Evolutionary conservation across 2,797 vertebrate species (phyloP).

Genomic region (Catostomus latipinnis): DNA sequence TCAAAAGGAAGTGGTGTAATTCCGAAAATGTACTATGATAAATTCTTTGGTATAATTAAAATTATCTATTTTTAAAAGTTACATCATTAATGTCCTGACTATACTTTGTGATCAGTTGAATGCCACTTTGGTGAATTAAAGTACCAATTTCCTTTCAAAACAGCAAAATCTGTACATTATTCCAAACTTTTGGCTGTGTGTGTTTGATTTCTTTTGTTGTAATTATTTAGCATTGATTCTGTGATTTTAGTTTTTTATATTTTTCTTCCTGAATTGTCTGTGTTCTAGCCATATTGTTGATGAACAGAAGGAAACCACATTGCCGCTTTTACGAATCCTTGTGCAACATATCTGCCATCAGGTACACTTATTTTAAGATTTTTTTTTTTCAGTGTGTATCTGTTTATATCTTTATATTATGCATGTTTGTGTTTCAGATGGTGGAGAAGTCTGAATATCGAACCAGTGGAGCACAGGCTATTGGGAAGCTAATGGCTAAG

Average conservation of each 20-base stretch:
- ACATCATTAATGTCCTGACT: too few species aligned
- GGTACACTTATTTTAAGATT: constrained; percentile 72
- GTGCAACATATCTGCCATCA: constrained; percentile 92
- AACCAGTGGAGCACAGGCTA: constrained; percentile 81
- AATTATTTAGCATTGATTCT: neutral
- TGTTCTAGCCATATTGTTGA: constrained; percentile 81
- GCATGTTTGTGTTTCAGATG: constrained; percentile 77
- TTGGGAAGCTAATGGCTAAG: constrained; percentile 80
- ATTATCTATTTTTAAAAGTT: too few species aligned
- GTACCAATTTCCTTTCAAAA: too few species aligned
- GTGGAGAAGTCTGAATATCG: constrained; percentile 91
- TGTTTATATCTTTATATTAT: neutral
- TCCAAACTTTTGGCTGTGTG: too few species aligned
- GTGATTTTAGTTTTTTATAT: too few species aligned
- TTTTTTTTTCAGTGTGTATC: neutral
- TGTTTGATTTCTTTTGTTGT: neutral
- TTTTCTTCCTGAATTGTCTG: neutral
- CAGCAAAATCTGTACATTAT: too few species aligned
- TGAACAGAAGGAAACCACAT: constrained; percentile 78
- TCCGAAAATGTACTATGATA: too few species aligned
- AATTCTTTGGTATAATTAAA: too few species aligned
- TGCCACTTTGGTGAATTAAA: too few species aligned
- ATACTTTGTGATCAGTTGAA: too few species aligned
- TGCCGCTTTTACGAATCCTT: constrained; percentile 84
- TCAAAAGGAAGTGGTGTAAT: too few species aligned